Base-by-base conservation (phyloP, 2,888 invertebrate genomes). In the Exocentrus adspersus region DNA sequence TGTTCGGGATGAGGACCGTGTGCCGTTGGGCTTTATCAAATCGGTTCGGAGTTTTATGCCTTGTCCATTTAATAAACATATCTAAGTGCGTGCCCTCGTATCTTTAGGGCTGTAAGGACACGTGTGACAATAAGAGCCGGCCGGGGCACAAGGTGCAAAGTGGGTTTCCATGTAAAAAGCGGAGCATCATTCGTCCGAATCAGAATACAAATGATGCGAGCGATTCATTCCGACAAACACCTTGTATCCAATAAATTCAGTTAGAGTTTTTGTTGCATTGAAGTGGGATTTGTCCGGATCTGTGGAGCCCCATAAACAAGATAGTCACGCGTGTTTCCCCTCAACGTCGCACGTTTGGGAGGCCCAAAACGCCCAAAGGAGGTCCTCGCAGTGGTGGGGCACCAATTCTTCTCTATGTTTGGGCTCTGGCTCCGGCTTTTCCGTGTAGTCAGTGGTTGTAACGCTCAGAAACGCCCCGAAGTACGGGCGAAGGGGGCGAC, bases 221-320 rank as follows among this genome's bases (percentile, higher is more conserved):
- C 82, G 81, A 83, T 82, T 82, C 82, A 83, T 83, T 83, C 81
- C 80, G 80, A 81, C 82, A 80, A 83, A 83, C 83, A 83, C 82
- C 82, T 82, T 83, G 83, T 83, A 82, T 81, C 82, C 82, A 82
- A 83, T 83, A 83, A 83, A 83, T 83, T 83, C 83, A 79, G 82
- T 82, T 82, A 82, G 78, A 78, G 81, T 81, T 82, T 81, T 81
- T 81, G 82, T 82, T 80, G 80, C 79, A 77, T 74, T 78, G 79
- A 79, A 80, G 82, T 80, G 81, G 82, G 82, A 82, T 83, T 83
- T 83, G 83, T 83, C 75, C 78, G 81, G 82, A 81, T 82, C 81
- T 79, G 78, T 76, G 80, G 78, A 81, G 81, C 79, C 81, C 79
- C 82, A 82, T 82, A 82, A 82, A 82, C 82, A 82, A 81, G 81